phyloP scores from a whole-genome alignment of 2,113 vertebrate genomes.

The Gavia stellata region DNA sequence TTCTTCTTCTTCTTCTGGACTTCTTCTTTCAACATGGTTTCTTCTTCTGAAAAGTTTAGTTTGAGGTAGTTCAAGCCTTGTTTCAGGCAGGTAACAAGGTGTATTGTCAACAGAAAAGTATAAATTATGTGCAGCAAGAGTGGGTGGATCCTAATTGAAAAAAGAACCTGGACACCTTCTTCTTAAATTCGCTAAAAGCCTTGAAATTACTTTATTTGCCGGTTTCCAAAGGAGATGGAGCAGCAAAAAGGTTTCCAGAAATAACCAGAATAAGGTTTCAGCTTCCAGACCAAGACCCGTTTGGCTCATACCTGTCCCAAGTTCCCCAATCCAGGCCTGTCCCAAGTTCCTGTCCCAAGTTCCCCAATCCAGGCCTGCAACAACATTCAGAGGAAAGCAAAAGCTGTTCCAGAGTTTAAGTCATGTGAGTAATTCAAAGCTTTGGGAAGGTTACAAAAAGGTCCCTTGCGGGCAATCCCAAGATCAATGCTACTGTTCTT shows the following conservation, averaged over 20 bases:
- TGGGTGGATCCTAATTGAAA: not conserved
- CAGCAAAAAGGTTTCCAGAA: not conserved
- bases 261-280: not conserved
- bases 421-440: not conserved
- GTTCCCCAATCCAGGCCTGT: not conserved
- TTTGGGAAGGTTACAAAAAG: not conserved
- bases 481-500: constrained; percentile 3
- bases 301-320: not conserved
- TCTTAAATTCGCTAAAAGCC: not conserved
- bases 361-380: not conserved
- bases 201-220: not conserved
- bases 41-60: not conserved
- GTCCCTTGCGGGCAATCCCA: not conserved
- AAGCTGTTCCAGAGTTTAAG: not conserved
- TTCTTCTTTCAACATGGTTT: not conserved
- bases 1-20: not conserved
- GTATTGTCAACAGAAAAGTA: not conserved
- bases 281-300: not conserved
- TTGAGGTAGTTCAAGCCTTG: not conserved
- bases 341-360: not conserved
- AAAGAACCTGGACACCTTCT: not conserved
- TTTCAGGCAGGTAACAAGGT: not conserved
- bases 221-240: not conserved
- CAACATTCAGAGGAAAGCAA: not conserved
- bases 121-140: not conserved